Percentiles rank a stretch among this genome's conserved stretches.
These are phyloP conservation scores for Cyclargus thomasi DNA, from an alignment of 1,140 invertebrate species.

Conservation along the genomic window DNA sequence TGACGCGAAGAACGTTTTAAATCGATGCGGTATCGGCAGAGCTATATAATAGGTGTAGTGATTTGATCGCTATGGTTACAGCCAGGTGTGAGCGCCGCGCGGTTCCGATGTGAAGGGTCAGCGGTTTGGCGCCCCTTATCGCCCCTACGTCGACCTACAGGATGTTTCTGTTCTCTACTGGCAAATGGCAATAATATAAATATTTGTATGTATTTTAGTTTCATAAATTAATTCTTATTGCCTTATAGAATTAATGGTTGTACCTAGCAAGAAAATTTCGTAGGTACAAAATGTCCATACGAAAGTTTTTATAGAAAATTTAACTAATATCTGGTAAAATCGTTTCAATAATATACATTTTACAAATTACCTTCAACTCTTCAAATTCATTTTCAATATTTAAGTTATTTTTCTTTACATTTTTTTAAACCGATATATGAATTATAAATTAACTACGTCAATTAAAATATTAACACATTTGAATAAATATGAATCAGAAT, in stretches of 20 bases:
- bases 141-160: slow-evolving; percentile 28
- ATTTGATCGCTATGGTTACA: slow-evolving; percentile 70
- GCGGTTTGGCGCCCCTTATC: slow-evolving; percentile 43
- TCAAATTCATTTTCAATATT: too few relatives aligned
- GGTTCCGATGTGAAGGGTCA: slow-evolving; percentile 40
- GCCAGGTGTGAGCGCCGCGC: slow-evolving; percentile 49
- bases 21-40: slow-evolving; percentile 41
- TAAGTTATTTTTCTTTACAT: too few relatives aligned
- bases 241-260: too few relatives aligned
- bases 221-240: background rate
- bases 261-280: too few relatives aligned
- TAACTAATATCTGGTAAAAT: too few relatives aligned
- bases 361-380: too few relatives aligned
- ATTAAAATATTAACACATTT: background rate
- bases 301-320: too few relatives aligned
- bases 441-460: background rate
- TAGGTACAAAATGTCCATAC: too few relatives aligned
- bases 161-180: slow-evolving; percentile 19
- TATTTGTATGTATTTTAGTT: background rate
- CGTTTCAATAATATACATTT: too few relatives aligned
- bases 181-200: background rate
- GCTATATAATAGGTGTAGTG: slow-evolving; percentile 47
- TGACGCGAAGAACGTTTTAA: slow-evolving; percentile 9
- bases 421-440: too few relatives aligned
- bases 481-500: slow-evolving; percentile 1